Evolutionary conservation across 2,797 vertebrate species (phyloP).

Genomic region (Darevskia nairensis): DNA sequence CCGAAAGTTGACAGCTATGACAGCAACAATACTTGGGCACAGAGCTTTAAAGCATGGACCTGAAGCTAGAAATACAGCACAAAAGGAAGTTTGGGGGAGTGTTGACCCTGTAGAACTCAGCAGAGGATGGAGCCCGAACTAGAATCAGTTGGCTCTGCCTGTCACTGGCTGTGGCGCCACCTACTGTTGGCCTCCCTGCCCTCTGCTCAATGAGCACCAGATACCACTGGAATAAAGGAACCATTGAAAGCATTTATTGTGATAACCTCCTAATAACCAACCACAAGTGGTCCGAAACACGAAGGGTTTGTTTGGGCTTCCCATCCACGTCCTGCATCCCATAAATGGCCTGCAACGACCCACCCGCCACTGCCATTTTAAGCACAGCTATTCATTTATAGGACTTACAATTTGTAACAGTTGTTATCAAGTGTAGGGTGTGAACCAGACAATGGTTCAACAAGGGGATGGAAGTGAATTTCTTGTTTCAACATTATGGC

Average conservation of each 20-base stretch:
- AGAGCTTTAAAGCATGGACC: too few species aligned
- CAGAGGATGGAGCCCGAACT: too few species aligned
- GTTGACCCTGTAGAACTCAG: neutral
- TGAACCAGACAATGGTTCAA: slow-evolving; percentile 74
- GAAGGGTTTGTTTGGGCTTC: neutral
- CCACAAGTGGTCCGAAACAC: neutral
- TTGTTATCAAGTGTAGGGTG: slow-evolving; percentile 49
- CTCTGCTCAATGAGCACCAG: too few species aligned
- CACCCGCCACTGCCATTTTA: slow-evolving; percentile 23
- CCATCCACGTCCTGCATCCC: neutral
- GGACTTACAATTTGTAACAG: slow-evolving; percentile 20
- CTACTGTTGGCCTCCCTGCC: too few species aligned
- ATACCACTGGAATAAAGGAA: neutral
- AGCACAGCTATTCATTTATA: slow-evolving; percentile 7
- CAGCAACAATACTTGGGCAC: too few species aligned
- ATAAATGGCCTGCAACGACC: accelerated
- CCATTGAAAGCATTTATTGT: neutral
- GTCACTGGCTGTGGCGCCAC: too few species aligned
- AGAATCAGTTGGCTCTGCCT: too few species aligned
- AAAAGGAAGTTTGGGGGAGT: too few species aligned
- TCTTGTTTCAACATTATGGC: slow-evolving; percentile 77
- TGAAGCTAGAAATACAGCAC: too few species aligned
- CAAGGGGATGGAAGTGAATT: slow-evolving; percentile 71
- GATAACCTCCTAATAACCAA: neutral
- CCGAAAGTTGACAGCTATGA: too few species aligned